phyloP scores from a whole-genome alignment of 2,797 vertebrate genomes.

The Chelmon rostratus region DNA sequence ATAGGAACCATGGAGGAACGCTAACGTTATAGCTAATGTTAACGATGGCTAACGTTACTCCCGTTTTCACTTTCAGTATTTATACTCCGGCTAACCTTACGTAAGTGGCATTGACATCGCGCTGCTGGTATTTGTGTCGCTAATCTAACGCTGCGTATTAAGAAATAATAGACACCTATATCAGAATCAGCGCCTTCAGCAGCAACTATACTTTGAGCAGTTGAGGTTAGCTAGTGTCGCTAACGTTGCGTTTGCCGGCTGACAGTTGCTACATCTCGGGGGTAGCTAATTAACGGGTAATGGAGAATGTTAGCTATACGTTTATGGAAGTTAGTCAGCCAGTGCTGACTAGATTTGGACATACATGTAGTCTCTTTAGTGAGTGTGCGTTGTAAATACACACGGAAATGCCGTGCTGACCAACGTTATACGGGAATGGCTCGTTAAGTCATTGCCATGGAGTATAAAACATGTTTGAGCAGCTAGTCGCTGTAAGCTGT shows the following conservation, averaged over 20 bases:
- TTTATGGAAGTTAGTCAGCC: rapidly evolving
- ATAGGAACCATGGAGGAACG: slow-evolving; percentile 4
- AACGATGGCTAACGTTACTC: slow-evolving; percentile 33
- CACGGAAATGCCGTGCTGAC: neutral
- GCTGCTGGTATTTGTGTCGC: neutral
- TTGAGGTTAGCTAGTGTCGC: slow-evolving; percentile 14
- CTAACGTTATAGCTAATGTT: slow-evolving; percentile 31
- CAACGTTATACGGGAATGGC: too few relatives aligned
- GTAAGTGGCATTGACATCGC: neutral
- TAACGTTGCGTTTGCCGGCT: slow-evolving; percentile 27
- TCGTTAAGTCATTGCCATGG: neutral
- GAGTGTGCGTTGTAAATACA: neutral
- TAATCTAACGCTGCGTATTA: neutral
- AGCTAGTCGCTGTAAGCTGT: neutral
- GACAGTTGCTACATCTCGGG: slow-evolving; percentile 17
- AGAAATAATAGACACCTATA: rapidly evolving
- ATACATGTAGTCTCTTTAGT: rapidly evolving
- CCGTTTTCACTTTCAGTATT: neutral
- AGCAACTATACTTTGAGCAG: neutral
- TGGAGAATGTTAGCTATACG: neutral
- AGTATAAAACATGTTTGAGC: neutral
- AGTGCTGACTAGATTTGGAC: neutral
- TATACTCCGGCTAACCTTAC: neutral
- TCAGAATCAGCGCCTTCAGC: neutral
- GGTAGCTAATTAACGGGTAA: slow-evolving; percentile 9